phyloP scores from a whole-genome alignment of 2,113 vertebrate species.

The Gadus chalcogrammus region DNA sequence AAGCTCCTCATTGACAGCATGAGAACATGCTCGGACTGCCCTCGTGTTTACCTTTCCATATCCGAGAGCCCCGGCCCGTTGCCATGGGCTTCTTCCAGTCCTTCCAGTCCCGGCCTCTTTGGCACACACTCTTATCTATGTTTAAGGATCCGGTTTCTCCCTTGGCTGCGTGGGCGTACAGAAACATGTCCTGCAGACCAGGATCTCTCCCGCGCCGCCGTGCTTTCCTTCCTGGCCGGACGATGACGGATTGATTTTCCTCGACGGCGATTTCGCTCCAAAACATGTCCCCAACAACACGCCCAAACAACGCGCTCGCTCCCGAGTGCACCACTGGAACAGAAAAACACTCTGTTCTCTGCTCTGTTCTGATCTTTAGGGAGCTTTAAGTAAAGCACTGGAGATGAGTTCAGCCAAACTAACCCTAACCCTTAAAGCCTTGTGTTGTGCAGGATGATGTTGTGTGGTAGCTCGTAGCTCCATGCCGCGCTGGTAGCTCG shows the following conservation, averaged over 20 bases:
- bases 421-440: no score
- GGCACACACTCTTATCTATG: conserved; percentile 76
- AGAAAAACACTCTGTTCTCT: no score
- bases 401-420: no score
- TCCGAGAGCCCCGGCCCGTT: conserved; percentile 61
- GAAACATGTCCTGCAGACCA: conserved; percentile 66
- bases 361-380: no score
- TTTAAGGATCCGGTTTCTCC: conserved; percentile 77
- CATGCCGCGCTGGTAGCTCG: no score
- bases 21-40: conserved; percentile 63
- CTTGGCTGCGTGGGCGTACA: conserved; percentile 35
- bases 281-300: conserved; percentile 36
- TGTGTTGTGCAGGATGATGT: no score
- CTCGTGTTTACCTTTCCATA: conserved; percentile 72
- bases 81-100: conserved; percentile 63
- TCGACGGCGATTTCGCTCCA: conserved; percentile 54
- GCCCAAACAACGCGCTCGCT: conserved; percentile 51
- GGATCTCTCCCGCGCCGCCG: conserved; percentile 56
- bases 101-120: conserved; percentile 68
- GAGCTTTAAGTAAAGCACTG: no score
- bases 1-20: conserved; percentile 66
- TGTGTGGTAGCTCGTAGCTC: no score
- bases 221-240: conserved; percentile 66
- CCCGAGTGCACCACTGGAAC: conserved; percentile 10
- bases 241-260: conserved; percentile 73